Base-by-base conservation (phyloP, 2,113 vertebrate species). In the Synodontis membranacea region DNA sequence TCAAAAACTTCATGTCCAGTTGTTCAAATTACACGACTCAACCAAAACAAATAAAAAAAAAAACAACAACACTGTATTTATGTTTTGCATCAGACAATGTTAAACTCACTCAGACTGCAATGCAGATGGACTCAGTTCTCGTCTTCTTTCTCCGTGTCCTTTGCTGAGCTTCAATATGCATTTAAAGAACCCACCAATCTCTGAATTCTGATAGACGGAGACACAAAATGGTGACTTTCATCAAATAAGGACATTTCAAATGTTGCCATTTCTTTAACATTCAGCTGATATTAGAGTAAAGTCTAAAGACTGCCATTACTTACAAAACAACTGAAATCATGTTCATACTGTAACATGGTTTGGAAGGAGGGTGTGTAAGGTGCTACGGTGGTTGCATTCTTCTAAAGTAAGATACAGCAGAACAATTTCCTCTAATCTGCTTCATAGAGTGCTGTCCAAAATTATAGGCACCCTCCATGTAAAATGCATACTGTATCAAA, bases 171-270 rank as follows among this genome's bases (percentile, higher is more conserved):
- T 86, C 76, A 58, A 39, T 52, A 93, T 50, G 81, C 90, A 91
- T 80, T 89, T 89, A 50, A 95, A 92, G 88, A 94, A 95, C 1
- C 94, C 93, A 74, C 89, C 93, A 25, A 94, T 87, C 28, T 86
- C 81, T 46, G n/a, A 83, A 70, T 87, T 82, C 95, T 96, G 52
- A 78, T 11, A 56, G 56, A 86, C 1, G 42, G 44, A 62, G 31
- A 54, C 34, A 44, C 37, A 56, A 52, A 15, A 34, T 37, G 9
- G n/a, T 48, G 7, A 76, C 6, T 3, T 74, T 74, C 2, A 25
- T 28, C 5, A 14, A 44, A 44, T 12, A 74, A 12, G 12, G 21
- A 68, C 64, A 37, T 39, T 66, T 34, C 0, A 70, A 39, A 6
- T 34, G 5, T 17, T 62, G n/a, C 1, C 6, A 2, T 31, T 64